Evolutionary conservation across 2,797 vertebrate genomes (phyloP).

Genomic region (Thalassophryne amazonica): DNA sequence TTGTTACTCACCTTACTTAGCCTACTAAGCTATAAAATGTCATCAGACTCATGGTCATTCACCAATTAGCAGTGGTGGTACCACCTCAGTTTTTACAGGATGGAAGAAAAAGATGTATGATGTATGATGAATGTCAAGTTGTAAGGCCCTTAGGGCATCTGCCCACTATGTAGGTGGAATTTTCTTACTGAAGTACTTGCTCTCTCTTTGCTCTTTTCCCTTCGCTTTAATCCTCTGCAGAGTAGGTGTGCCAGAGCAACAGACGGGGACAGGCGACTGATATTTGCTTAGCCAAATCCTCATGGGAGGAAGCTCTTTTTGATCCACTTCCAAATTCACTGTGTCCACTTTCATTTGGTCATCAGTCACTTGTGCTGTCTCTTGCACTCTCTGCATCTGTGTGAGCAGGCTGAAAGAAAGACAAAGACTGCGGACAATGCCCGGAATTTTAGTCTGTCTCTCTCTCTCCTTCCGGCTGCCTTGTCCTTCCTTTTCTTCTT

Average conservation of each 20-base stretch:
- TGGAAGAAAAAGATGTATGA: slow-evolving; percentile 4
- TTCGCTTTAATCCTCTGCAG: slow-evolving; percentile 65
- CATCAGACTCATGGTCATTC: slow-evolving; percentile 10
- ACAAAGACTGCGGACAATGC: slow-evolving; percentile 41
- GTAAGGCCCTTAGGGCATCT: slow-evolving; percentile 37
- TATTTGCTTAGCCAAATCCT: slow-evolving; percentile 74
- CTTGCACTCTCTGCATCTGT: background rate
- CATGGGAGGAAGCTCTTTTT: slow-evolving; percentile 51
- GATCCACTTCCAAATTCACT: slow-evolving; percentile 65
- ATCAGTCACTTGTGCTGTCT: slow-evolving; percentile 41
- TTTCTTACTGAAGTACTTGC: slow-evolving; percentile 49
- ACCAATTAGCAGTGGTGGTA: slow-evolving; percentile 7
- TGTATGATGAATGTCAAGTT: slow-evolving; percentile 43
- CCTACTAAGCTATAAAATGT: slow-evolving; percentile 16
- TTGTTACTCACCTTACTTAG: slow-evolving; percentile 21
- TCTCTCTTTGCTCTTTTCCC: slow-evolving; percentile 32
- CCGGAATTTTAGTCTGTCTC: slow-evolving; percentile 21
- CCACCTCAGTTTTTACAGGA: slow-evolving; percentile 22
- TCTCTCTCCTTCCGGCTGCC: slow-evolving; percentile 23
- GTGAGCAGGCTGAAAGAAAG: slow-evolving; percentile 9
- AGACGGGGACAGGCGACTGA: slow-evolving; percentile 44
- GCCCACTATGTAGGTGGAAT: slow-evolving; percentile 46
- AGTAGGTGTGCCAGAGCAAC: slow-evolving; percentile 53
- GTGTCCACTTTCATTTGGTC: slow-evolving; percentile 52
- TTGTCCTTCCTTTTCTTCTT: slow-evolving; percentile 26